Conservation (phyloP, 2,888 invertebrate genomes). For the Drosophila parthenogenetica region DNA sequence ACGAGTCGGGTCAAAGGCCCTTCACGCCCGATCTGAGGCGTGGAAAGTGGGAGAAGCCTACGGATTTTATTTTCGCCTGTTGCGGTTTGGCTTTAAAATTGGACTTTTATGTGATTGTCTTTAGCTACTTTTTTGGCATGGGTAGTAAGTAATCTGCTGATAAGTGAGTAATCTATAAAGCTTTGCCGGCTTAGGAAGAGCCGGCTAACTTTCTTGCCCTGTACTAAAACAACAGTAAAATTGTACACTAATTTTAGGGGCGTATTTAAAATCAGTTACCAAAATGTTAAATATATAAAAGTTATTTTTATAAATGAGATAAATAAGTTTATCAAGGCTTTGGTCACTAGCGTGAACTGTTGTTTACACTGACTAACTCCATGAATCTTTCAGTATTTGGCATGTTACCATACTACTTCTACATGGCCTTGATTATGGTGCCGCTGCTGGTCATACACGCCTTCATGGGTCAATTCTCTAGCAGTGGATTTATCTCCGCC, state of each 20-base stretch:
- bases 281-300: no score
- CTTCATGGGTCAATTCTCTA: slow-evolving; percentile 94
- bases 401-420: slow-evolving; percentile 69
- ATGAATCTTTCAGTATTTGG: slow-evolving; percentile 58
- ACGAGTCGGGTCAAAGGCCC: slow-evolving; percentile 80
- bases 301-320: no score
- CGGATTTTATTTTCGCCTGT: slow-evolving; percentile 91
- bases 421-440: slow-evolving; percentile 90
- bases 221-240: no score
- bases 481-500: slow-evolving; percentile 92
- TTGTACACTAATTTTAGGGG: no score
- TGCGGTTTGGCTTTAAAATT: slow-evolving; percentile 93
- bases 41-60: slow-evolving; percentile 90
- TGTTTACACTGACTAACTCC: no score
- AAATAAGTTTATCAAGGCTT: no score
- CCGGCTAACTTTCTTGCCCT: no score
- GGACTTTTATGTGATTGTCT: slow-evolving; percentile 90
- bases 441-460: slow-evolving; percentile 95
- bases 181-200: neutral
- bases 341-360: no score
- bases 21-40: slow-evolving; percentile 82
- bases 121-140: slow-evolving; percentile 68
- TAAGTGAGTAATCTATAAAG: neutral
- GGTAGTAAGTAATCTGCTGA: slow-evolving; percentile 71
- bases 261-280: no score